These are phyloP conservation scores for Adelges cooleyi DNA, from an alignment of 1,140 invertebrate genomes.

Conservation along the genomic window DNA sequence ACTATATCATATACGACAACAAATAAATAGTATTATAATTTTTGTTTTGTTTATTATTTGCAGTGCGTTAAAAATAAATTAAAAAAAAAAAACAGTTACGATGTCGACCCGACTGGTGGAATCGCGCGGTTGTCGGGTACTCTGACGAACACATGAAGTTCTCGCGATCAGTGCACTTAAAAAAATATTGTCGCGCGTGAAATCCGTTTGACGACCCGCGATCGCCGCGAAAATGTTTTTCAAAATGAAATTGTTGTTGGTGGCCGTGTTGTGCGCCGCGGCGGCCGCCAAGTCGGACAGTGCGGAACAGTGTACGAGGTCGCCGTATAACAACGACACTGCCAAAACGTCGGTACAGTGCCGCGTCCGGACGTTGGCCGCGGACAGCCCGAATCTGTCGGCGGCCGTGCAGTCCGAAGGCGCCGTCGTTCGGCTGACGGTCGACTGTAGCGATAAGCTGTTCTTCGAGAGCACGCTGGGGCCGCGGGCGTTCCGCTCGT, in stretches of 20 bases:
- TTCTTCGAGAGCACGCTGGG: conserved; percentile 67
- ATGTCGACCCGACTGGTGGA: conserved; percentile 1
- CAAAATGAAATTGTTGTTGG: conserved; percentile 7
- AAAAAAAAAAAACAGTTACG: too few relatives aligned
- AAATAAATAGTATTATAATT: not conserved
- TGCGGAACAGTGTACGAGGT: conserved; percentile 42
- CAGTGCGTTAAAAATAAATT: not conserved
- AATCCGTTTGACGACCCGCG: not conserved
- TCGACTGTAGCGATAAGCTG: conserved; percentile 64
- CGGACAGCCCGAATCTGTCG: conserved; percentile 44
- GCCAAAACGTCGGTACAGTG: conserved; percentile 47
- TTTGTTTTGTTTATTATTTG: not conserved
- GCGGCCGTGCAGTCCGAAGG: conserved; percentile 56
- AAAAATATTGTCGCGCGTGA: not conserved
- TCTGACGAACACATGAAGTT: conserved; percentile 6
- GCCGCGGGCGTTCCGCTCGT: conserved; percentile 55
- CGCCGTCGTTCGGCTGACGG: conserved; percentile 49
- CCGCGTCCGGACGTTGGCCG: conserved; percentile 55
- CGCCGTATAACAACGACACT: conserved; percentile 48
- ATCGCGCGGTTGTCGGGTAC: not conserved
- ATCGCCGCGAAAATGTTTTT: not conserved
- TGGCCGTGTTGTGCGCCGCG: conserved; percentile 15
- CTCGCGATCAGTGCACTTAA: not conserved
- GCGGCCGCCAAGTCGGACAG: conserved; percentile 1
- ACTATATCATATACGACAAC: not conserved